These are phyloP conservation scores for Cybosia mesomella DNA, from an alignment of 2,888 invertebrate genomes.

Conservation along the genomic window DNA sequence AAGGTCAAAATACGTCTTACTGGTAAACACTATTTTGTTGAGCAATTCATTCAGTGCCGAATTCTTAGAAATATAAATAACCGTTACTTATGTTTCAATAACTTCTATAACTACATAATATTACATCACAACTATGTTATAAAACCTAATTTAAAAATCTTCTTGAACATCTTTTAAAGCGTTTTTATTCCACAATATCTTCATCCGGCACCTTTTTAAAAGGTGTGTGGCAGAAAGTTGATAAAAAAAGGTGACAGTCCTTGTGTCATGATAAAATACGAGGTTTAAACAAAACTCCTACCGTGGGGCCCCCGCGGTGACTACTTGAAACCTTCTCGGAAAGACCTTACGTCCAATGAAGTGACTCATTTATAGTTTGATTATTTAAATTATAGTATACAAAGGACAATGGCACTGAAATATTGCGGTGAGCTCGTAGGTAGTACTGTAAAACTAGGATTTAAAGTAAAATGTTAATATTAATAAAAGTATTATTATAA, in stretches of 20 bases:
- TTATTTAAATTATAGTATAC: conserved; percentile 44
- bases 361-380: conserved; percentile 53
- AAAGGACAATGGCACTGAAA: conserved; percentile 38
- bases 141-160: background rate
- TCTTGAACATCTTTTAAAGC: background rate
- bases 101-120: background rate
- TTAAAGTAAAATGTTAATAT: background rate
- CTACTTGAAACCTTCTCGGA: conserved; percentile 68
- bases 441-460: conserved; percentile 24
- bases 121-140: background rate
- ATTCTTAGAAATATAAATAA: too few species aligned
- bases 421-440: conserved; percentile 40
- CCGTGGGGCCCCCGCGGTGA: conserved; percentile 66
- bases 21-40: background rate
- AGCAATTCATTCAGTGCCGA: background rate
- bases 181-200: conserved; percentile 32
- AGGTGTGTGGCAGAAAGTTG: conserved; percentile 32
- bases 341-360: conserved; percentile 54
- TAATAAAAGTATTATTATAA: background rate
- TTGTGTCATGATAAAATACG: conserved; percentile 65
- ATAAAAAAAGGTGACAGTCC: conserved; percentile 44
- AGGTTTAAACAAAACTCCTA: conserved; percentile 57
- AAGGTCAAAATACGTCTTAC: too few species aligned
- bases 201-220: conserved; percentile 33
- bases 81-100: background rate